A percentile compares a stretch with the other conserved stretches of the same genome.
Conservation (phyloP, 2,113 vertebrate genomes). For the Scomber scombrus region DNA sequence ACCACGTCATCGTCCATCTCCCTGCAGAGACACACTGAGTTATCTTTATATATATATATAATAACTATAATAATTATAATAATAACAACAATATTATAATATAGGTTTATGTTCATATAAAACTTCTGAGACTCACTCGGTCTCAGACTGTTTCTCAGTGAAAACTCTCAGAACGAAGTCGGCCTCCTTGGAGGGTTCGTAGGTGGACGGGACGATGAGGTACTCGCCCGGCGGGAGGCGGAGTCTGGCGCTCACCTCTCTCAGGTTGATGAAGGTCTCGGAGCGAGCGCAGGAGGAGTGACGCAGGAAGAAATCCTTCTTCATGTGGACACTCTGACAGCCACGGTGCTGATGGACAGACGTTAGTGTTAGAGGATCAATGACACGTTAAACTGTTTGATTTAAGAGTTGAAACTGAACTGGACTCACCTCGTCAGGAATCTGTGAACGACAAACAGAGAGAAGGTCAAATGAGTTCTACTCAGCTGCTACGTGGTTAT, state of each 20-base stretch:
- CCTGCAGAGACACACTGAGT: constrained; percentile 36
- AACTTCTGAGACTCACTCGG: constrained; percentile 81
- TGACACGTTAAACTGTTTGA: too few relatives aligned
- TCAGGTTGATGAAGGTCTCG: constrained; percentile 94
- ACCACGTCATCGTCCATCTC: constrained; percentile 89
- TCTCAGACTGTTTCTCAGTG: constrained; percentile 90
- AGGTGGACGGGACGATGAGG: constrained; percentile 95
- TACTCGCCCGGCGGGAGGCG: constrained; percentile 91
- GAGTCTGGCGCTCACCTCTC: constrained; percentile 93
- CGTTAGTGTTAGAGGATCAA: background rate
- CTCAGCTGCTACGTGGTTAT: background rate
- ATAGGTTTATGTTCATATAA: too few relatives aligned
- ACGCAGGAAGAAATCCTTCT: constrained; percentile 92
- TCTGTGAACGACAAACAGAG: constrained; percentile 5
- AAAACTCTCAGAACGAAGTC: constrained; percentile 94
- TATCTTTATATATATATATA: too few relatives aligned
- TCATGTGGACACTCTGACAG: constrained; percentile 87
- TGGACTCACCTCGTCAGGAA: constrained; percentile 49
- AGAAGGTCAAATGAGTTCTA: background rate
- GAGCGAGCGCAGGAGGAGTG: constrained; percentile 91
- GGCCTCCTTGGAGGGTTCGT: constrained; percentile 90
- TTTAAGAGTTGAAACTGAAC: background rate
- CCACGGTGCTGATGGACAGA: constrained; percentile 81
- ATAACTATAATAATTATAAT: too few relatives aligned
- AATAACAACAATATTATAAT: too few relatives aligned